Conservation (phyloP, 2,888 invertebrate genomes). For the Mesodorylaimus sp. region DNA sequence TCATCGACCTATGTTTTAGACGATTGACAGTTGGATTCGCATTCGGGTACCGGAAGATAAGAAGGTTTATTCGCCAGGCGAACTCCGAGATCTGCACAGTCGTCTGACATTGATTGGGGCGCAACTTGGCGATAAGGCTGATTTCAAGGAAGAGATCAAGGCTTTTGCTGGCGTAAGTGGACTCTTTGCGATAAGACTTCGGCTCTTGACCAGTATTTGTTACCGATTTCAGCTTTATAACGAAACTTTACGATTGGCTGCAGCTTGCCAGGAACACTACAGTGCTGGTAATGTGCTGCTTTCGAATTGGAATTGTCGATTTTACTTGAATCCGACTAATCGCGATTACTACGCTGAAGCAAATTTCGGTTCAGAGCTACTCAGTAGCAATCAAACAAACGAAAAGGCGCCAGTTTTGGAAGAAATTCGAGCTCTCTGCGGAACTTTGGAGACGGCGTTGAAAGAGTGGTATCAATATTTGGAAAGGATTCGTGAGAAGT, state of each 20-base stretch:
- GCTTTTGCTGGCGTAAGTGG: not conserved
- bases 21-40: not conserved
- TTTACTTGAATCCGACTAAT: not conserved
- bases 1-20: no score
- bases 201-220: no score
- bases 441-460: not conserved
- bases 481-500: not conserved
- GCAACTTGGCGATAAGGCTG: not conserved
- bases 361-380: not conserved
- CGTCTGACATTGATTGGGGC: not conserved
- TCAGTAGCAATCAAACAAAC: not conserved
- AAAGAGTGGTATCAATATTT: not conserved
- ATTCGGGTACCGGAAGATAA: not conserved
- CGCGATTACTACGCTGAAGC: not conserved
- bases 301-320: not conserved
- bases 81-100: not conserved
- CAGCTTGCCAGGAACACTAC: not conserved
- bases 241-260: not conserved
- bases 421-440: not conserved
- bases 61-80: not conserved
- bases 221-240: not conserved
- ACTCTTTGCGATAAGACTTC: no score
- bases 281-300: not conserved
- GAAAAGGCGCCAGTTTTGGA: not conserved
- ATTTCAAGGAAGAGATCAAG: not conserved